Base-by-base conservation (phyloP, 2,888 invertebrate genomes). In the Coenonympha arcania region DNA sequence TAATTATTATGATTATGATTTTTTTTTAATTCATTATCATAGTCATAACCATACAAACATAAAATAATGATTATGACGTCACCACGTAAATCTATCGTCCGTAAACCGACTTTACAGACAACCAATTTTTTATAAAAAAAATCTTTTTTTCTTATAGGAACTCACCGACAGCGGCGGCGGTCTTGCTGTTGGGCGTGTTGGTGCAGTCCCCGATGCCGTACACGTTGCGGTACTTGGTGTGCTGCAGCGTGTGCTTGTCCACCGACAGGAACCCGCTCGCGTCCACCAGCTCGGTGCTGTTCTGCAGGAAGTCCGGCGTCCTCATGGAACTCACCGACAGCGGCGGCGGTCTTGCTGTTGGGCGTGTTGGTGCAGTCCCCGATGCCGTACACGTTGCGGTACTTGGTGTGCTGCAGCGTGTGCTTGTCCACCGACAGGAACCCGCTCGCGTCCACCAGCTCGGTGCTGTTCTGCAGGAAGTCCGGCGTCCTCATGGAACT, bases 281-380 rank as follows among this genome's bases (percentile, higher is more conserved):
- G 69, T 96, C 94, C 0, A 89, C 89, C 37, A 98, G 73, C 11
- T 87, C 77, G 13, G 77, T 75, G 63, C 89, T 89, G 5, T 78
- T 71, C 41, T 82, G 77, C 5, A 97, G 73, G 47, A 89, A 89
- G 39, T 88, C 87, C 0, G 95, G 93, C 0, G 96, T 84, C 34
- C 90, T 87, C 95, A 96, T 95, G 0, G 96, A n/a, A 71, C 83
- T 80, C 73, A 96, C 97, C 95, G 52, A 95, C 91, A 47, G 99
- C 97, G 6, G 99, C 99, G 31, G 95, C 97, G 3, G 99, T 99
- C 84, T 98, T 99, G 2, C 97, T 94, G 64, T 98, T 99, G 0
- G 99, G 98, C 13, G 95, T 89, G 66, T 90, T 93, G 0, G 92
- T 92, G 68, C 98, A 98, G 76, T 99, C 99, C 0, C 99, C 99